phyloP scores from a whole-genome alignment of 37 sponge, comb jelly and placozoan species.

The Cladorhizidae sp. region DNA sequence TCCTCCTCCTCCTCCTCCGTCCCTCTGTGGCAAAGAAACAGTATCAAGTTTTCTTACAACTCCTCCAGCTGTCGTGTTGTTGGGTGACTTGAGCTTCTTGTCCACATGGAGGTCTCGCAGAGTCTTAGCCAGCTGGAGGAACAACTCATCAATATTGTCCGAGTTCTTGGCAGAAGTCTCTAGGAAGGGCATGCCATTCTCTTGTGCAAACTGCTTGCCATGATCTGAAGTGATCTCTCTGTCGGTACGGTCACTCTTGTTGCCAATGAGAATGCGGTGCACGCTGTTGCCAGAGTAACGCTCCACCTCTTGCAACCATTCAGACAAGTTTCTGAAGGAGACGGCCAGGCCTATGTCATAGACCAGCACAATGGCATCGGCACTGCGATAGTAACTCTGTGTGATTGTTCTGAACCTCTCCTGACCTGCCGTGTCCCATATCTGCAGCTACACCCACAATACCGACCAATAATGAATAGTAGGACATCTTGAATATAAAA shows the following conservation, averaged over 20 bases:
- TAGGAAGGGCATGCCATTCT: conserved; percentile 86
- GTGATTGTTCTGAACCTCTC: conserved; percentile 93
- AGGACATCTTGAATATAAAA: too few species aligned
- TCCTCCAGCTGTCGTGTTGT: conserved; percentile 20
- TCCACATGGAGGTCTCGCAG: conserved; percentile 68
- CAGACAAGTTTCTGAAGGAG: conserved; percentile 76
- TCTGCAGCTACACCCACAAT: conserved; percentile 94
- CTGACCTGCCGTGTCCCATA: conserved; percentile 97
- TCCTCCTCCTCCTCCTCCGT: conserved; percentile 32
- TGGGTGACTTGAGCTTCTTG: conserved; percentile 50
- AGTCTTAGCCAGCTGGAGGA: conserved; percentile 66
- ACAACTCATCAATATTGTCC: conserved; percentile 83
- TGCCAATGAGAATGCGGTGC: conserved; percentile 83
- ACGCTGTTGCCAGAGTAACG: conserved; percentile 77
- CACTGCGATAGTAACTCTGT: conserved; percentile 93
- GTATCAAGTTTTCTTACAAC: conserved; percentile 31
- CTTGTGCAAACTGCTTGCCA: conserved; percentile 67
- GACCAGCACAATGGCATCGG: conserved; percentile 91
- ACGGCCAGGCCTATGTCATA: conserved; percentile 76
- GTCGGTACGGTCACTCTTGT: conserved; percentile 87
- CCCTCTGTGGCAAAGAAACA: conserved; percentile 41
- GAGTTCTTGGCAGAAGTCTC: conserved; percentile 92
- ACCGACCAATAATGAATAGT: too few species aligned
- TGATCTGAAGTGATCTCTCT: conserved; percentile 64
- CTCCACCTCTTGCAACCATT: conserved; percentile 87